These are phyloP conservation scores for Drosophila bocqueti DNA, from an alignment of 1,140 invertebrate genomes.

Conservation along the genomic window DNA sequence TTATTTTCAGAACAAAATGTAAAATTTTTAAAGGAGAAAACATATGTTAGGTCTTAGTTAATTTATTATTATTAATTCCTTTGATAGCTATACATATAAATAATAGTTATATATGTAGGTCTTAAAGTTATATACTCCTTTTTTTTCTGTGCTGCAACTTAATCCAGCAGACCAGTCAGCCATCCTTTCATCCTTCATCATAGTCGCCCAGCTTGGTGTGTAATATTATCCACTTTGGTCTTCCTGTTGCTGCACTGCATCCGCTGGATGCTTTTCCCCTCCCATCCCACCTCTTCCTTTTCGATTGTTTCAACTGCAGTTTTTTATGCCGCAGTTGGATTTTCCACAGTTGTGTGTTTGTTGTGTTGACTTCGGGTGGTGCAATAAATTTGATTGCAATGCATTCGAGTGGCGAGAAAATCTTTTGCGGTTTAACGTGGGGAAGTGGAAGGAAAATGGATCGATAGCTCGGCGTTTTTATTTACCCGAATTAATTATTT, in stretches of 20 bases:
- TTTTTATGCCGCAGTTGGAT: constrained; percentile 13
- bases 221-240: constrained; percentile 73
- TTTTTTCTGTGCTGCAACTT: neutral
- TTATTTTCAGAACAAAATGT: neutral
- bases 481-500: constrained; percentile 38
- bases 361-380: constrained; percentile 30
- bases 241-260: constrained; percentile 70
- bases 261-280: constrained; percentile 26
- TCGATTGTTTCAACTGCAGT: constrained; percentile 34
- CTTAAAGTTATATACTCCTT: neutral
- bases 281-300: constrained; percentile 15
- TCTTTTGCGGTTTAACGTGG: constrained; percentile 33
- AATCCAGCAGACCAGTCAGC: neutral
- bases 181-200: constrained; percentile 1
- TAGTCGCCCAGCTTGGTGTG: constrained; percentile 32
- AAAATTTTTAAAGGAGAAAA: neutral
- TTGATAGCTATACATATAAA: neutral
- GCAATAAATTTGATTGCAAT: constrained; percentile 72
- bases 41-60: too few relatives aligned
- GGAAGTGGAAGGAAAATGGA: neutral
- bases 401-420: constrained; percentile 51
- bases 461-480: constrained; percentile 31
- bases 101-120: neutral
- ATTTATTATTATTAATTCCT: too few relatives aligned
- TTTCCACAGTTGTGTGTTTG: constrained; percentile 12